These are phyloP conservation scores for Lasioglossum lativentre DNA, from an alignment of 2,888 invertebrate species.

Conservation along the genomic window DNA sequence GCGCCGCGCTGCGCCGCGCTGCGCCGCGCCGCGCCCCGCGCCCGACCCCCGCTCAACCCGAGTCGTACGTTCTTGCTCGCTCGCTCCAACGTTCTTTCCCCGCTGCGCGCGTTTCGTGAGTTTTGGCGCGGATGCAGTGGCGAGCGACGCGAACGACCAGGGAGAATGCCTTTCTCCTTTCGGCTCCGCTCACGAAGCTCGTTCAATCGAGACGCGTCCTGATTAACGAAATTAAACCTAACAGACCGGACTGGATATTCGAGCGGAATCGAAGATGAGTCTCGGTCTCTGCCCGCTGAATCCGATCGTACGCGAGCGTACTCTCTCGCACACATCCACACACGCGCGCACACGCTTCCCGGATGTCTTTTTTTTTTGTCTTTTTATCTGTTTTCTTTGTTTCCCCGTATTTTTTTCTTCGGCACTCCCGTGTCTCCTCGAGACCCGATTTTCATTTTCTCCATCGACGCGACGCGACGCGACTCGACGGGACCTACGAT, in stretches of 20 bases:
- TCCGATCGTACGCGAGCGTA: conserved; percentile 15
- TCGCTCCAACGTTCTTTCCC: conserved; percentile 3
- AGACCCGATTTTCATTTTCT: not conserved
- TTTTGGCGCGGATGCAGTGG: conserved; percentile 69
- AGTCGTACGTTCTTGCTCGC: not conserved
- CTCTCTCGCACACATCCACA: not conserved
- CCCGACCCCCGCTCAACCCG: no score
- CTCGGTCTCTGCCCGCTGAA: conserved; percentile 8
- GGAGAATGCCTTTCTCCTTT: conserved; percentile 71
- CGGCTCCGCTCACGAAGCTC: conserved; percentile 70
- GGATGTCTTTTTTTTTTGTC: not conserved
- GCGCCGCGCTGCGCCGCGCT: not conserved
- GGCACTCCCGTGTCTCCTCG: not conserved
- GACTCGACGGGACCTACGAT: not conserved
- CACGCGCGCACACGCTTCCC: not conserved
- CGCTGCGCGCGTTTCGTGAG: conserved; percentile 46
- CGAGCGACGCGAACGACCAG: conserved; percentile 38
- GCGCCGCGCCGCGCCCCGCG: not conserved
- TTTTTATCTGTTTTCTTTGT: not conserved
- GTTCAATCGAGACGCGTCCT: conserved; percentile 71
- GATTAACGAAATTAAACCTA: conserved; percentile 73
- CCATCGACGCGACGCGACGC: not conserved
- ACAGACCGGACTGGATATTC: conserved; percentile 64
- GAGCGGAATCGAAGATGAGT: conserved; percentile 65
- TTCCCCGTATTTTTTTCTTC: not conserved